Conservation (phyloP, 2,113 vertebrate species). For the Pantherophis guttatus region DNA sequence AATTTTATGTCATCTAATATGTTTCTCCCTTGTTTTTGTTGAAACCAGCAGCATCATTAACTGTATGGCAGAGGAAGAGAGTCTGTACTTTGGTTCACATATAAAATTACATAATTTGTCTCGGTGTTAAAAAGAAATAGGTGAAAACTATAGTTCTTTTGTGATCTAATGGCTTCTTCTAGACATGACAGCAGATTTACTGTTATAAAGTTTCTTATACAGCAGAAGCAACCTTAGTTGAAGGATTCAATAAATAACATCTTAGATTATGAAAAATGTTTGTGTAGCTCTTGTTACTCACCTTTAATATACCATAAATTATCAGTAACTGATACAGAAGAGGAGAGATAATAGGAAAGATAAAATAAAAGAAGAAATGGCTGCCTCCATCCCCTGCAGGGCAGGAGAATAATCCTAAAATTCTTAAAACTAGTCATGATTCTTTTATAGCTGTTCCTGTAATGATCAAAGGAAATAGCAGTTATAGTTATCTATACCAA, state of each 20-base stretch:
- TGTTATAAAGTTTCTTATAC: background rate
- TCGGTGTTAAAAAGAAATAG: background rate
- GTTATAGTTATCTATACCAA: slow-evolving; percentile 12
- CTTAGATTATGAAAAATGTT: background rate
- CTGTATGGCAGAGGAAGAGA: background rate
- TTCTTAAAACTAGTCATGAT: slow-evolving; percentile 46
- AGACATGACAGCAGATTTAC: background rate
- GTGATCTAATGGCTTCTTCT: background rate
- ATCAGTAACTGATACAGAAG: background rate
- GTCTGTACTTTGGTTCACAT: background rate
- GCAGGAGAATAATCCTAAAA: background rate
- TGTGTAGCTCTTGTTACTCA: background rate
- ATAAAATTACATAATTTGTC: background rate
- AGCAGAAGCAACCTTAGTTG: slow-evolving; percentile 13
- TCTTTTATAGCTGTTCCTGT: slow-evolving; percentile 57
- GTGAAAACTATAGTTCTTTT: background rate
- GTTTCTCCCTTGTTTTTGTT: background rate
- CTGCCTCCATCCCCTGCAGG: background rate
- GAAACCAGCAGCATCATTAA: background rate
- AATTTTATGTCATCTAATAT: background rate
- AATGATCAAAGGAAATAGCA: slow-evolving; percentile 59
- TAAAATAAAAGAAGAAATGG: slow-evolving; percentile 36
- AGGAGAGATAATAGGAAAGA: slow-evolving; percentile 12
- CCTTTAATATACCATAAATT: background rate
- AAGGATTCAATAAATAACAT: background rate